Conservation (phyloP, 2,888 invertebrate species). For the Andrena hattorfiana region DNA sequence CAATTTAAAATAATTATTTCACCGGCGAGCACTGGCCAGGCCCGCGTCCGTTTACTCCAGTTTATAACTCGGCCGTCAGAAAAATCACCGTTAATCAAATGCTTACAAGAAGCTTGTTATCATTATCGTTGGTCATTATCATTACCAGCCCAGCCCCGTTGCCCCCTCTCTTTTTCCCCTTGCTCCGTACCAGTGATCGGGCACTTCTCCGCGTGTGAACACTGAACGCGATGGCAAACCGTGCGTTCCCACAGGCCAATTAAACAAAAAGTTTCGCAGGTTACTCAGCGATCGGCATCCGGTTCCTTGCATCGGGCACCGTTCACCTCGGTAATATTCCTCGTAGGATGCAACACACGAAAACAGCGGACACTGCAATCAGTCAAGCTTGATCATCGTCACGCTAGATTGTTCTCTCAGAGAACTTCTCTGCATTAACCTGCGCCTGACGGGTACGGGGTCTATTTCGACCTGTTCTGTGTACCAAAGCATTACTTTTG, state of each 20-base stretch:
- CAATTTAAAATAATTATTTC: conserved; percentile 42
- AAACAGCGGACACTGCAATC: not conserved
- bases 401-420: no score
- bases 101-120: conserved; percentile 33
- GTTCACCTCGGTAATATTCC: not conserved
- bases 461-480: no score
- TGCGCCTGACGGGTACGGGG: no score
- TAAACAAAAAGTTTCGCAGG: conserved; percentile 40
- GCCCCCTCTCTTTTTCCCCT: conserved; percentile 12
- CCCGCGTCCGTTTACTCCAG: conserved; percentile 3
- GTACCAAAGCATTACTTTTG: no score
- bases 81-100: conserved; percentile 45
- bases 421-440: no score
- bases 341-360: not conserved
- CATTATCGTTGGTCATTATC: conserved; percentile 49
- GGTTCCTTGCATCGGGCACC: conserved; percentile 19
- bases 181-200: conserved; percentile 5
- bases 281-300: conserved; percentile 34
- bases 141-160: conserved; percentile 22
- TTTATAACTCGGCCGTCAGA: conserved; percentile 24
- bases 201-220: conserved; percentile 28
- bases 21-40: not conserved
- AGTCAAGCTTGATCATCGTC: no score
- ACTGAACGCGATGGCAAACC: conserved; percentile 17
- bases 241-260: conserved; percentile 39